Evolutionary conservation across 2,113 vertebrate species (phyloP), one percentile per base, ranked within the genome.

Genomic region (Siniperca knerii): DNA sequence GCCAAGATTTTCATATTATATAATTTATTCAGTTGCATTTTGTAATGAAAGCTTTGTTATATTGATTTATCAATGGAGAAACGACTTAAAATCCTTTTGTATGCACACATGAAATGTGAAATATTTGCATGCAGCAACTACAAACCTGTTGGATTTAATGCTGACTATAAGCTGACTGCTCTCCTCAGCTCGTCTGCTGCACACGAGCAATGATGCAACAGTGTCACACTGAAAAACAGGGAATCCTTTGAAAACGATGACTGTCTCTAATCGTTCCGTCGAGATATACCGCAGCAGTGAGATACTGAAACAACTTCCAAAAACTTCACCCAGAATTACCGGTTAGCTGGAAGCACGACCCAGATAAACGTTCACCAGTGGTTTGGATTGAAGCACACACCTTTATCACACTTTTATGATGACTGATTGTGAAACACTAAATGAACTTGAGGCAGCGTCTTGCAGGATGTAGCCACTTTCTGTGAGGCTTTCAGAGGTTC

Each of bases 391-490:
- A n/a, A 64, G 35, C 50, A 0, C 44, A 2, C 29, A 8, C 29
- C 46, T 44, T 40, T 21, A 2, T 20, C 15, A 16, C 23, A 1
- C 8, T 23, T 48, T 40, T 6, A 37, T 35, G 13, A 23, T 15
- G 60, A 77, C 61, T 73, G 37, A 77, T 62, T 64, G 42, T 62
- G 72, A 83, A 73, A 77, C 46, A 1, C 37, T 37, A 7, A 12
- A 6, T 79, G 25, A 79, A 71, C 66, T 73, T 76, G n/a, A 54
- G 5, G 6, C 75, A 72, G 55, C 6, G 2, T 6, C 33, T 23
- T 23, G 10, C 60, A 65, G 61, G 60, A 72, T 16, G 46, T 16
- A 16, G 46, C 13, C 46, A 6, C 46, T 16, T 48, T 48, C 46
- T 48, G 46, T 48, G 46, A 13, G 15, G 46, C 46, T 48, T 15